Percentiles rank a stretch among this genome's conserved stretches.
Evolutionary conservation across 1,140 invertebrate genomes (phyloP).

Genomic region (Helicorthomorpha holstii): DNA sequence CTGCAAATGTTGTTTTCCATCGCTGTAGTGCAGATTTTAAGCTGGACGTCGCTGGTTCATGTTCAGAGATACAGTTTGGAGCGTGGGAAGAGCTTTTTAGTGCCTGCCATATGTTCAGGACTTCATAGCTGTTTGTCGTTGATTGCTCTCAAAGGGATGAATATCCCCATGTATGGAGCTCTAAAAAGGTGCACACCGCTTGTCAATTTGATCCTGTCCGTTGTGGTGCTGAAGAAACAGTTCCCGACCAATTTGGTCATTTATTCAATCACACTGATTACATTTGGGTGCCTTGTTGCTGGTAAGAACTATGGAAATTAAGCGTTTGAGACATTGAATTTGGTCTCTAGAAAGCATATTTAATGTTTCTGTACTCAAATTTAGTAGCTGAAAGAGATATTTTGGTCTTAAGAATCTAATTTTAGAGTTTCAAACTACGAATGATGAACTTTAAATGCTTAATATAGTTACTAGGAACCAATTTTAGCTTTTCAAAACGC

Average conservation of each 20-base stretch:
- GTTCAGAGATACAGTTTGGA: constrained; percentile 23
- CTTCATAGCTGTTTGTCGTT: constrained; percentile 29
- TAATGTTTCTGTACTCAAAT: background rate
- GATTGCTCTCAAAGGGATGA: constrained; percentile 31
- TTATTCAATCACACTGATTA: constrained; percentile 24
- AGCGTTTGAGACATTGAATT: background rate
- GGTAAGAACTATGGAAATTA: constrained; percentile 18
- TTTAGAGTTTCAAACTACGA: background rate
- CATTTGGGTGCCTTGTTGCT: constrained; percentile 30
- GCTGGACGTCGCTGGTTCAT: constrained; percentile 9
- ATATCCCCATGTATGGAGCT: constrained; percentile 36
- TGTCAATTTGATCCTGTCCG: constrained; percentile 27
- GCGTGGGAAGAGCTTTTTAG: constrained; percentile 22
- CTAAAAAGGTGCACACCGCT: constrained; percentile 33
- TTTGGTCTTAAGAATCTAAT: background rate
- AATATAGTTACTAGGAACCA: background rate
- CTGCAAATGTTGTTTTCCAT: constrained; percentile 15
- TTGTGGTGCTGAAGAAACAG: constrained; percentile 25
- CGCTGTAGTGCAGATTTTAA: constrained; percentile 8
- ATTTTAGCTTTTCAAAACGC: too few species aligned
- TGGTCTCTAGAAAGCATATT: background rate
- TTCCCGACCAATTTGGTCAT: constrained; percentile 22
- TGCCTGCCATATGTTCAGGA: constrained; percentile 30
- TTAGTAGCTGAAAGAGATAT: background rate
- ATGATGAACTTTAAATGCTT: background rate